Evolutionary conservation across 2,113 vertebrate genomes (phyloP).

Genomic region (Bos taurus): DNA sequence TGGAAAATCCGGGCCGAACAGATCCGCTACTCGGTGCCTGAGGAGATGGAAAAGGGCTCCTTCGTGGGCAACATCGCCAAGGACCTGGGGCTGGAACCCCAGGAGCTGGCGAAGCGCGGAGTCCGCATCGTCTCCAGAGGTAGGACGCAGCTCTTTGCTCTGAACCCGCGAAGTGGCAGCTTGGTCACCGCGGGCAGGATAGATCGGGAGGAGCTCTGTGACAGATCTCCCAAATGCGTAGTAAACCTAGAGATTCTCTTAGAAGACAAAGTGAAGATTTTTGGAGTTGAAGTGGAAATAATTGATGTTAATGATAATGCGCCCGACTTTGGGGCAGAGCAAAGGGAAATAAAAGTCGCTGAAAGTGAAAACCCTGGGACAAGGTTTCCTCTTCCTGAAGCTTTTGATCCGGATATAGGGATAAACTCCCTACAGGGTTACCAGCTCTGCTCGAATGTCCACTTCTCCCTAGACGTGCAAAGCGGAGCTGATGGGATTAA

Average conservation of each 20-base stretch:
- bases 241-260: constrained; percentile 71
- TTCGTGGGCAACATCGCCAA: constrained; percentile 78
- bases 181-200: constrained; percentile 75
- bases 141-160: constrained; percentile 76
- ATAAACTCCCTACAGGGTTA: constrained; percentile 71
- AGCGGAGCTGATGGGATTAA: constrained; percentile 43
- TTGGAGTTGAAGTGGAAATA: constrained; percentile 70
- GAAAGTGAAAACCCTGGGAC: constrained; percentile 50
- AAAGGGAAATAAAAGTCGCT: constrained; percentile 66
- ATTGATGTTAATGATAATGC: constrained; percentile 75
- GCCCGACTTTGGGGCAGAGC: constrained; percentile 61
- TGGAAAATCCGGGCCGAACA: constrained; percentile 63
- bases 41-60: constrained; percentile 80
- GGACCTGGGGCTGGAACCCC: constrained; percentile 75
- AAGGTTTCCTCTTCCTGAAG: constrained; percentile 73
- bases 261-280: constrained; percentile 67
- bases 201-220: constrained; percentile 81
- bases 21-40: constrained; percentile 78
- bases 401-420: constrained; percentile 72
- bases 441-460: constrained; percentile 42
- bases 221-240: constrained; percentile 44
- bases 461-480: constrained; percentile 71
- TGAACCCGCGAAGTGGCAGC: constrained; percentile 76
- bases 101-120: constrained; percentile 70
- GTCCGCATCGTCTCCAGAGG: constrained; percentile 76